These are phyloP conservation scores for Phymorhynchus buccinoides DNA, from an alignment of 1,140 invertebrate species.

Conservation along the genomic window DNA sequence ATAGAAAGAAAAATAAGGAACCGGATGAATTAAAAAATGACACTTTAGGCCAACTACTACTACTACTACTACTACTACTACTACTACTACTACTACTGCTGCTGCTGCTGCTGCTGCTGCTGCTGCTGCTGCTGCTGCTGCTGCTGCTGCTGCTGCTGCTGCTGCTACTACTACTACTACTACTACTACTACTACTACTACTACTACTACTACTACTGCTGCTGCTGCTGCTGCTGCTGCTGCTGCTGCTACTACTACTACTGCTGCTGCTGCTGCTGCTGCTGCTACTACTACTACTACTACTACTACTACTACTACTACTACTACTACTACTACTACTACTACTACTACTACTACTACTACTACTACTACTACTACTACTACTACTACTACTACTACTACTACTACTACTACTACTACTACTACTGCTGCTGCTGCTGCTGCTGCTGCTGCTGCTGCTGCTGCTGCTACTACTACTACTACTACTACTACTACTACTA, in stretches of 20 bases:
- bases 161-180: slow-evolving; percentile 6
- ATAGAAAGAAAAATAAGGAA: no score
- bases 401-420: slow-evolving; percentile 16
- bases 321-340: slow-evolving; percentile 13
- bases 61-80: slow-evolving; percentile 17
- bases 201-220: slow-evolving; percentile 13
- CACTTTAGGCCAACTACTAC: slow-evolving; percentile 1
- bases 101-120: no score
- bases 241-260: slow-evolving; percentile 6
- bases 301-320: no score
- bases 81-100: slow-evolving; percentile 15
- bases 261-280: neutral
- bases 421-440: neutral
- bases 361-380: slow-evolving; percentile 17
- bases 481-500: slow-evolving; percentile 8
- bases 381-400: slow-evolving; percentile 13
- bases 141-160: neutral
- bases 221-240: neutral
- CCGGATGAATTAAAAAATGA: no score
- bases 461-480: no score
- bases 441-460: no score
- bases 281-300: no score
- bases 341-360: slow-evolving; percentile 16
- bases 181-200: slow-evolving; percentile 14
- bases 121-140: no score